These are phyloP conservation scores for Ernsta delagoae DNA, from an alignment of 2,888 invertebrate species.

Conservation along the genomic window DNA sequence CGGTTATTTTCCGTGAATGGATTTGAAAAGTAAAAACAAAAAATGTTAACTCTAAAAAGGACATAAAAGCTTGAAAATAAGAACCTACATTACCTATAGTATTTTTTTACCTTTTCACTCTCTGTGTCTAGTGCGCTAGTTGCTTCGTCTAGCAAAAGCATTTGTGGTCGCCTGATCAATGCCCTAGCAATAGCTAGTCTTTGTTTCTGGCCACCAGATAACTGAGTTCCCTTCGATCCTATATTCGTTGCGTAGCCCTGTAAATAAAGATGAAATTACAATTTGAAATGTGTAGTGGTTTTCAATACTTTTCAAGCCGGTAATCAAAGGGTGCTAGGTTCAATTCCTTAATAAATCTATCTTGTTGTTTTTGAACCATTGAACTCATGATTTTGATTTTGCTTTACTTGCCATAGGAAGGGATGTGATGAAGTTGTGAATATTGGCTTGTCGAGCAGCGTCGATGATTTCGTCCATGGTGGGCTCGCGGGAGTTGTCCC, in stretches of 20 bases:
- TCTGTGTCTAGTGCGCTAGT: constrained; percentile 94
- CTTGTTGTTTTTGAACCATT: too few species aligned
- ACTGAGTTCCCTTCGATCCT: constrained; percentile 90
- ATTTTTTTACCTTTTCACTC: constrained; percentile 89
- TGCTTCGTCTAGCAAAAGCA: constrained; percentile 92
- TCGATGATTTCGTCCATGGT: constrained; percentile 89
- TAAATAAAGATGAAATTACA: constrained; percentile 34
- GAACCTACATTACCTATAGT: too few species aligned
- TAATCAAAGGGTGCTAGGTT: too few species aligned
- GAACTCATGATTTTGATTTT: not conserved
- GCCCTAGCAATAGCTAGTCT: constrained; percentile 94
- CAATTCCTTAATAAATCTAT: too few species aligned
- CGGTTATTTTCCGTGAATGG: too few species aligned
- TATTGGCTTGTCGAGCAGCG: constrained; percentile 93
- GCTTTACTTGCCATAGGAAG: constrained; percentile 88
- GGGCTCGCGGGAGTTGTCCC: constrained; percentile 89
- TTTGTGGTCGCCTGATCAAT: constrained; percentile 90
- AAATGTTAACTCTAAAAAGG: too few species aligned
- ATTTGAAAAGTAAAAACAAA: too few species aligned
- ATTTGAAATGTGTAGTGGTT: constrained; percentile 51
- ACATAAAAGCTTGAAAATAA: too few species aligned
- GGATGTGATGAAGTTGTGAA: constrained; percentile 92
- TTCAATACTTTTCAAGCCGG: too few species aligned
- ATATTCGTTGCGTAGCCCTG: constrained; percentile 92
- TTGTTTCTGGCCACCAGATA: constrained; percentile 94